Evolutionary conservation across 1,140 invertebrate species (phyloP).

Genomic region (Hypsibius dujardini): DNA sequence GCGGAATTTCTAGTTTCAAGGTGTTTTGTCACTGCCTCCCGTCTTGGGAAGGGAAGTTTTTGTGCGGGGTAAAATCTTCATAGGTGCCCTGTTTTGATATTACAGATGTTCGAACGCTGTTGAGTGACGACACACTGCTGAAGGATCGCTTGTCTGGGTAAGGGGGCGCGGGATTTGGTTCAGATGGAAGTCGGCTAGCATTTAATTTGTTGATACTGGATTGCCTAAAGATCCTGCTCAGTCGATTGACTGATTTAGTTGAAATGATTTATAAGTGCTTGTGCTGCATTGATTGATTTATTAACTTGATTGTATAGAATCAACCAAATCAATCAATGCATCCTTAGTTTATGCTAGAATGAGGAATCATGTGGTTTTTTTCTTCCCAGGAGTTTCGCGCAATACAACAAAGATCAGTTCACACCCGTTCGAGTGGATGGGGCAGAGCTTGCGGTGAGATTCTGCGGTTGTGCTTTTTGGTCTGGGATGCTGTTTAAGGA

Average conservation of each 20-base stretch:
- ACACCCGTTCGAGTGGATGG: conserved; percentile 82
- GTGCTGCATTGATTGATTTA: no score
- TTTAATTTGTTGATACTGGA: no score
- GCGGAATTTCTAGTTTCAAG: conserved; percentile 22
- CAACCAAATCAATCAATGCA: no score
- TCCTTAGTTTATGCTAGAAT: no score
- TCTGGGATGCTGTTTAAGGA: not conserved
- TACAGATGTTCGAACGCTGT: conserved; percentile 73
- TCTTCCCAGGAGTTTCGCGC: conserved; percentile 62
- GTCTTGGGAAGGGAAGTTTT: no score
- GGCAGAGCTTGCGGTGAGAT: conserved; percentile 37
- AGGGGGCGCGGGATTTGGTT: conserved; percentile 21
- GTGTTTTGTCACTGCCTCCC: conserved; percentile 16
- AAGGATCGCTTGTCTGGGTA: conserved; percentile 75
- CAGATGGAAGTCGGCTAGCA: no score
- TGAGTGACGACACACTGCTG: conserved; percentile 85
- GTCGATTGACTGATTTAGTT: no score
- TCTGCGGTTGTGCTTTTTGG: not conserved
- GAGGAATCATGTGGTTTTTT: conserved; percentile 7
- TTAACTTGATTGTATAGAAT: no score
- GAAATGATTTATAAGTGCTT: no score
- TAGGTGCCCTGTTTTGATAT: conserved; percentile 26
- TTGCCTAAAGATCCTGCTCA: no score
- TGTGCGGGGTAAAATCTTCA: not conserved
- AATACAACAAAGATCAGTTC: conserved; percentile 98